Evolutionary conservation across 2,888 invertebrate species (phyloP), one percentile per base, ranked within the genome.

Genomic region (Amaurobius ferox): DNA sequence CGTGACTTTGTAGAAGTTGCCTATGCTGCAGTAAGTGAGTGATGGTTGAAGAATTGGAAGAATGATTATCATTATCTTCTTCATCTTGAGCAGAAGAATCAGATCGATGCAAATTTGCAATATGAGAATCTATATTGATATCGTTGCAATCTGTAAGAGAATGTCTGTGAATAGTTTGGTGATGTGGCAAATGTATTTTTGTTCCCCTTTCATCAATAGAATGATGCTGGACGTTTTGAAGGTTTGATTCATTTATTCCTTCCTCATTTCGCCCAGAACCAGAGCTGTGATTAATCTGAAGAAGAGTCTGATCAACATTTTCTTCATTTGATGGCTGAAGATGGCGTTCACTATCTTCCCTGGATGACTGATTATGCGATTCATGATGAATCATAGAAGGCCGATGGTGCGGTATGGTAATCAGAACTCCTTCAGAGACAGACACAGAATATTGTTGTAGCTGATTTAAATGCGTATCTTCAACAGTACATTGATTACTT

Each of bases 391-490:
- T 67, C 1, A 72, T 40, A 13, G 85, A 28, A n/a, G n/a, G n/a
- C 3, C 66, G 78, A 30, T 78, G 78, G 23, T 67, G 67, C 9
- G 44, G 67, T 23, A 78, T 26, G 28, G 72, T 78, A 1, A 85
- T 73, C 16, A 78, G 30, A 23, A 78, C 62, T 0, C 67, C 44
- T 6, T 78, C 72, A 6, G 44, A 48, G 2, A 67, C 85, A 1
- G 77, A 61, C 2, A 77, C 35, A 23, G 83, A 71, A 55, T 77
- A 83, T 71, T 83, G 83, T 9, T 73, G 80, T n/a, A 68, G 19
- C 7, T 76, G 74, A 44, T 71, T 71, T 35, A 83, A 48, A 19
- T 80, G 80, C 39, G 66, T 7, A 2, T 77, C 66, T 30, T 71
- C 70, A 0, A 32, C 19, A 13, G 29, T 26, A 11, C 64, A 66